Conservation (phyloP, 2,113 vertebrate species). For the Centropus bengalensis region DNA sequence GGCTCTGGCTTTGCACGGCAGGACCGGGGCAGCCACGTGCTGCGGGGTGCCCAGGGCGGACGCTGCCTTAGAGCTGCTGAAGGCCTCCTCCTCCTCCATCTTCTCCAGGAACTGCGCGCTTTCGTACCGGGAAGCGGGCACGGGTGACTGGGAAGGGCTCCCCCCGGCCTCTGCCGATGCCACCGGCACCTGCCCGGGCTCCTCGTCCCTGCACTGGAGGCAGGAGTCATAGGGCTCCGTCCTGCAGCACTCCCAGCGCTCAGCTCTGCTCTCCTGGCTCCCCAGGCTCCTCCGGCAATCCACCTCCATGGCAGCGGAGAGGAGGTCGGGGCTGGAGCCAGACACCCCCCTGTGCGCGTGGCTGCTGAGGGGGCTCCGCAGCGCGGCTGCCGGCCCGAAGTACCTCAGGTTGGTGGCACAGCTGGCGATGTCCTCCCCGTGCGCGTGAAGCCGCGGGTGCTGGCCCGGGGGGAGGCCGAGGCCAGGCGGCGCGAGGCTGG, state of each 20-base stretch:
- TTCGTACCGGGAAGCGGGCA: conserved; percentile 68
- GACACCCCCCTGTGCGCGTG: conserved; percentile 89
- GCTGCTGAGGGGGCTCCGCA: conserved; percentile 94
- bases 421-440: conserved; percentile 87
- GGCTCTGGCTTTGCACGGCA: conserved; percentile 84
- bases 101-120: conserved; percentile 37
- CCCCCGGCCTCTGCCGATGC: background rate
- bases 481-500: conserved; percentile 59
- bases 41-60: conserved; percentile 70
- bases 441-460: conserved; percentile 78
- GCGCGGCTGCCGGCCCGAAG: conserved; percentile 93
- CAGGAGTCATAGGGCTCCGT: conserved; percentile 84
- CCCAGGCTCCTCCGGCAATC: conserved; percentile 79
- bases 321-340: conserved; percentile 91
- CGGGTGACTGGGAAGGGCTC: conserved; percentile 74
- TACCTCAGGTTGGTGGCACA: conserved; percentile 95
- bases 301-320: conserved; percentile 86
- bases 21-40: conserved; percentile 75
- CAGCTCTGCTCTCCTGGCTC: conserved; percentile 27
- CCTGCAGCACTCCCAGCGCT: conserved; percentile 84
- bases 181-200: background rate
- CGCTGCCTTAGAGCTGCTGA: conserved; percentile 39
- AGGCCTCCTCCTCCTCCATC: conserved; percentile 65
- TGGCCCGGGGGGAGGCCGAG: conserved; percentile 56
- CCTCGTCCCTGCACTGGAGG: conserved; percentile 77